Evolutionary conservation across 2,113 vertebrate genomes (phyloP), one percentile per base, ranked within the genome.

Genomic region (Pachycephala philippinensis): DNA sequence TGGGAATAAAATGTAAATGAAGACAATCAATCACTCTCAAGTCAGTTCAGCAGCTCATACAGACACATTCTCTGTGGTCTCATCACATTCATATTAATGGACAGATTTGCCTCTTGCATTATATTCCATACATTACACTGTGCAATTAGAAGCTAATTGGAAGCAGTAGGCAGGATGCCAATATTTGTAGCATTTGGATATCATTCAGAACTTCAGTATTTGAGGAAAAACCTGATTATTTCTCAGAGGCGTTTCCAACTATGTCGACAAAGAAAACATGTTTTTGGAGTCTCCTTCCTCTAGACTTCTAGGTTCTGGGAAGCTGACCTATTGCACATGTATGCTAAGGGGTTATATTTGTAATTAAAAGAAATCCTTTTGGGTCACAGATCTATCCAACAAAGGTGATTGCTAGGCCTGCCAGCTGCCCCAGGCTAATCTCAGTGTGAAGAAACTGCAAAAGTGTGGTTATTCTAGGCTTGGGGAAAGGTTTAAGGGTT

Each of bases 1-100:
- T 90, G 95, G 57, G 78, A 95, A 90, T 88, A 96, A 96, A 82
- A 81, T 31, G 74, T n/a, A 96, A 96, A 96, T 92, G 50, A 97
- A 87, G 81, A 31, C 1, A 39, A 94, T 97, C 91, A 86, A 89
- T 98, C 93, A 93, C 20, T 56, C 72, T 96, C 35, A 86, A 71
- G 44, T 63, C 81, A 84, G 56, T 91, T 90, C 76, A 95, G 69
- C 87, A 91, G 59, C 50, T 45, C 52, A 27, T 40, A 72, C 28
- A 57, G 84, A 61, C 2, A 26, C 8, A 17, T 91, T 94, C 80
- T 94, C 76, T 64, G 64, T 64, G 60, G 68, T 60, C 28, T 61
- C 57, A 71, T 97, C 57, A 45, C 75, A 81, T 31, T 92, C 69
- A 84, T 92, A 64, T 56, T 89, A 86, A 74, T 79, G 33, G 63